phyloP scores from a whole-genome alignment of 2,888 invertebrate species.

The Abrostola triplasia region DNA sequence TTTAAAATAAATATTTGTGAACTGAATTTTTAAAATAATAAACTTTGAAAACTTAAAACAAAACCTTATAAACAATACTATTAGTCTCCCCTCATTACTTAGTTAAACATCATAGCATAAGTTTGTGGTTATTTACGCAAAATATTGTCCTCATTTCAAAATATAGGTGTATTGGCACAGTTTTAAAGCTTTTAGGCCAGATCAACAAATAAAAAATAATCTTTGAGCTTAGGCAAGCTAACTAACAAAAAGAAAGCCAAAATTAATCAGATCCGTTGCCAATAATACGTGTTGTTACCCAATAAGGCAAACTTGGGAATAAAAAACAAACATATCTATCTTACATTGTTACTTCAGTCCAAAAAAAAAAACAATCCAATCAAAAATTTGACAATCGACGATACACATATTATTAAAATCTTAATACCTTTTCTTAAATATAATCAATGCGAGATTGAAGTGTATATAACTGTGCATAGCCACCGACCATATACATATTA shows the following conservation, averaged over 20 bases:
- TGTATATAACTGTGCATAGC: no score
- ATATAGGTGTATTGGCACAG: conserved; percentile 29
- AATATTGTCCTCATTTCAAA: no score
- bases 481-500: no score
- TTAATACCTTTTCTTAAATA: not conserved
- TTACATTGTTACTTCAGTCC: not conserved
- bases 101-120: no score
- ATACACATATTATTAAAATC: not conserved
- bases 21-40: not conserved
- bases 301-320: not conserved
- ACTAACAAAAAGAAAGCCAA: not conserved
- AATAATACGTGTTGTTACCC: not conserved
- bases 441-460: no score
- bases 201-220: conserved; percentile 1
- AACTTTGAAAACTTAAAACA: conserved; percentile 1
- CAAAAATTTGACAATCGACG: not conserved
- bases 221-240: conserved; percentile 10
- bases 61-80: conserved; percentile 13
- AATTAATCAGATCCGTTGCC: not conserved
- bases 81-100: not conserved
- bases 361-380: not conserved
- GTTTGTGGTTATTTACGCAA: no score
- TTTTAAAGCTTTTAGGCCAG: conserved; percentile 28
- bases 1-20: not conserved
- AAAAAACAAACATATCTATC: not conserved